Base-by-base conservation (phyloP, 2,113 vertebrate genomes). In the Hylia prasina region DNA sequence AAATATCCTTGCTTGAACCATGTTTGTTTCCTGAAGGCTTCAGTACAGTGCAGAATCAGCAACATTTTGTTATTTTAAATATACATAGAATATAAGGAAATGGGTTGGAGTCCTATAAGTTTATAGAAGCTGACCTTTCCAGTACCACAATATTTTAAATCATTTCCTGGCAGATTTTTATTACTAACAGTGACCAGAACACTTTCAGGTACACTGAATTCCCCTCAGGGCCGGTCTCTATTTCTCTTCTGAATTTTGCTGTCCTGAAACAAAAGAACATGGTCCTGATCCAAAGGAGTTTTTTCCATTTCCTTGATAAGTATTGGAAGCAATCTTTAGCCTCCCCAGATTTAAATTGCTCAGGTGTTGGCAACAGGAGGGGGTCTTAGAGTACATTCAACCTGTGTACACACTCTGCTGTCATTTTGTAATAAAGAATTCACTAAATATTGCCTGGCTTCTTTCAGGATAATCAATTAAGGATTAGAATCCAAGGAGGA, bases 401-500 rank as follows among this genome's bases (percentile, higher is more conserved):
- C 13, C 25, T 13, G 11, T 27, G 15, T 57, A 16, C 14, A 61
- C 61, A 5, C 6, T 35, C 47, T 45, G 22, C 53, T 91, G 13
- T 64, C 15, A 51, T 50, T 80, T 48, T 2, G 0, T 39, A 70
- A 69, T 27, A 45, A 65, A 86, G 17, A 75, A 23, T 40, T 94
- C 33, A 64, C 39, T 58, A 20, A 54, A 25, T 11, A 15, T 89
- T 89, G 22, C 44, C 72, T 96, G 87, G 18, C 6, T 93, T 87
- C 60, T 95, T 97, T 94, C 91, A 99, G 98, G 97, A 97, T 48
- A 96, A 97, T 56, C 95, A 98, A 28, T 72, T 98, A 35, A 99
- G 97, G 73, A 97, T 99, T 86, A 98, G 98, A 88, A 98, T 99
- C 89, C 90, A 97, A 73, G 98, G 98, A 82, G 98, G 98, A 94